Conservation (phyloP, 1,140 invertebrate genomes). For the Trichonephila clavipes region DNA sequence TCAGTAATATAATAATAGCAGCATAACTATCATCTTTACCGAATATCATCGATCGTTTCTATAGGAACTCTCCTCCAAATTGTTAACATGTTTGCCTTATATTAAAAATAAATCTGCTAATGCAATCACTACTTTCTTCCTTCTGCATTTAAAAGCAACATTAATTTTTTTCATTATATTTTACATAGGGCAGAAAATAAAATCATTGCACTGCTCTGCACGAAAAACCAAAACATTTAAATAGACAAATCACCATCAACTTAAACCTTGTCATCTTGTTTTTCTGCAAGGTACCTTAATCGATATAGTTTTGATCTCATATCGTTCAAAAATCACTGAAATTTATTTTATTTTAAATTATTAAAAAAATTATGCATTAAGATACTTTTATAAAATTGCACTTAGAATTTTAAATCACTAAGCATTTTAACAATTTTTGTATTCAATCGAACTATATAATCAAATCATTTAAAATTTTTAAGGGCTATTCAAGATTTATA, state of each 20-base stretch:
- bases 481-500: too few species aligned
- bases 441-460: too few species aligned
- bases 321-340: too few species aligned
- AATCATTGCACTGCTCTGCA: not conserved
- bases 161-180: not conserved
- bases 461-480: too few species aligned
- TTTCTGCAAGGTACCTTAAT: slow-evolving; percentile 45
- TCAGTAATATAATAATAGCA: not conserved
- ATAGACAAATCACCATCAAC: not conserved
- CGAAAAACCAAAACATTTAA: slow-evolving; percentile 10
- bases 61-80: not conserved
- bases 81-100: not conserved
- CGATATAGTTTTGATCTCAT: slow-evolving; percentile 10
- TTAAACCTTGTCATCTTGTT: slow-evolving; percentile 13
- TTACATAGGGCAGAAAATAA: not conserved
- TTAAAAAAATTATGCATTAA: not conserved
- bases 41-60: not conserved
- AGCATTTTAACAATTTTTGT: not conserved
- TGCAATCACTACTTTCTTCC: not conserved
- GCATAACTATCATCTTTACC: not conserved
- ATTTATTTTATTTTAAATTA: not conserved
- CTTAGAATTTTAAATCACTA: not conserved
- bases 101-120: not conserved
- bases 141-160: not conserved
- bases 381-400: not conserved